Percentiles rank a stretch among this genome's conserved stretches.
Evolutionary conservation across 2,113 vertebrate genomes (phyloP).

Genomic region (Chunga burmeisteri): DNA sequence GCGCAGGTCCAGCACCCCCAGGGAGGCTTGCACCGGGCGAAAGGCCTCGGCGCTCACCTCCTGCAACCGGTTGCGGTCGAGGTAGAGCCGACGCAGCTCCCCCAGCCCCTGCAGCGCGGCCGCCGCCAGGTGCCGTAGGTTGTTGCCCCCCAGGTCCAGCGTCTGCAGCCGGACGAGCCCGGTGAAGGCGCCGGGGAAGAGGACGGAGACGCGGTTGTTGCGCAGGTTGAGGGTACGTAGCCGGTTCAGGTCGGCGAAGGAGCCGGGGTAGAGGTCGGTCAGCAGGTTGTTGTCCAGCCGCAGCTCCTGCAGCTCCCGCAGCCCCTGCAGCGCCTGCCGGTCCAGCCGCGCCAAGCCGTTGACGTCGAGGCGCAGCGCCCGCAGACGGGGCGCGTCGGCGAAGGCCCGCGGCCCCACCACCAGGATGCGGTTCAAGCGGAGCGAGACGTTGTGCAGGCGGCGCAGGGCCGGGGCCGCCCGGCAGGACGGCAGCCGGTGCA

Average conservation of each 20-base stretch:
- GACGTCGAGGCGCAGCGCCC: constrained; percentile 75
- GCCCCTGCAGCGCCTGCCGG: constrained; percentile 61
- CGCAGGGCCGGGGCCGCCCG: accelerated
- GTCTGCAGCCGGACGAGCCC: constrained; percentile 62
- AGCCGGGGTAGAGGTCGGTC: constrained; percentile 66
- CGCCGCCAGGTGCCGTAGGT: constrained; percentile 65
- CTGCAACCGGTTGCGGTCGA: constrained; percentile 80
- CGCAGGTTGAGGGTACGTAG: constrained; percentile 79
- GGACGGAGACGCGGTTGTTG: constrained; percentile 80
- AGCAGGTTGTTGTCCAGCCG: constrained; percentile 85
- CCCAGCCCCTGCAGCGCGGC: constrained; percentile 72
- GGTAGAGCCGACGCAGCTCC: constrained; percentile 74
- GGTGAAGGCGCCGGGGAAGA: constrained; percentile 74
- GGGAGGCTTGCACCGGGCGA: background rate
- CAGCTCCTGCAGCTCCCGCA: constrained; percentile 68
- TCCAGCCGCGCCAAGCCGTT: constrained; percentile 77
- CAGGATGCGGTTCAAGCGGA: constrained; percentile 82
- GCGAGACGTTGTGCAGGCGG: constrained; percentile 60
- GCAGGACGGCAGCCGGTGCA: constrained; percentile 49
- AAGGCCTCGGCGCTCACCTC: background rate
- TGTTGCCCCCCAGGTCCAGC: constrained; percentile 84
- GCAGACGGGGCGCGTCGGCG: constrained; percentile 59
- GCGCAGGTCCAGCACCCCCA: constrained; percentile 56
- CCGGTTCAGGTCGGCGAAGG: constrained; percentile 71
- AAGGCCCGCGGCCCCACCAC: constrained; percentile 58